Percentiles rank a stretch among this genome's conserved stretches.
phyloP scores from a whole-genome alignment of 2,888 invertebrate genomes.

The Proisotoma minuta region DNA sequence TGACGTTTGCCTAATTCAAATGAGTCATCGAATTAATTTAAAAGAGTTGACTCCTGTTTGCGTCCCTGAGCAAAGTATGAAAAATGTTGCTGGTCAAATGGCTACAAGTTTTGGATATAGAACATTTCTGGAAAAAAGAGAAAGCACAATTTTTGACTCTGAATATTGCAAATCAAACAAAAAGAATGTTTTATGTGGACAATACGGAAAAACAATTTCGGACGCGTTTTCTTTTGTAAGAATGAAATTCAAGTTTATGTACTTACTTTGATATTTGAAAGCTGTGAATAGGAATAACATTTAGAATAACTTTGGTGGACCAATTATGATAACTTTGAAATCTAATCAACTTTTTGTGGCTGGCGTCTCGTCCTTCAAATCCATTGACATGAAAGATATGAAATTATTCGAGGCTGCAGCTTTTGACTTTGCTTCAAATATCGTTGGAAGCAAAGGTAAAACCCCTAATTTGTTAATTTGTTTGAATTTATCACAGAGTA shows the following conservation, averaged over 20 bases:
- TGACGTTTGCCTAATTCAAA: background rate
- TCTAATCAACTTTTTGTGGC: background rate
- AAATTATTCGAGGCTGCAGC: background rate
- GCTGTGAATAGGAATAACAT: too few species aligned
- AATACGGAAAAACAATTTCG: background rate
- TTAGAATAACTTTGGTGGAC: background rate
- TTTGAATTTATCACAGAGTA: background rate
- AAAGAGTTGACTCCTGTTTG: background rate
- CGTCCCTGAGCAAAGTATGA: background rate
- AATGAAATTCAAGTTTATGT: too few species aligned
- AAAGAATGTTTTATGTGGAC: background rate
- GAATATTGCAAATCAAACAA: background rate
- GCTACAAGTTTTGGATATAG: too few species aligned
- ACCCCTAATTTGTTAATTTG: background rate
- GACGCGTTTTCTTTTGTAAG: background rate
- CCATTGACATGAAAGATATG: background rate
- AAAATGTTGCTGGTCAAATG: too few species aligned
- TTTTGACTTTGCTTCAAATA: background rate
- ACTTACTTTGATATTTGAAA: too few species aligned
- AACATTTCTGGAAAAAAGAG: too few species aligned
- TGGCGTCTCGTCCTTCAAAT: background rate
- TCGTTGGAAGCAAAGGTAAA: slow-evolving; percentile 1
- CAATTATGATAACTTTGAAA: background rate
- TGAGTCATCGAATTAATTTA: background rate
- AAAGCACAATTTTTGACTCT: too few species aligned